Evolutionary conservation across 2,113 vertebrate genomes (phyloP).

Genomic region (Phainopepla nitens): DNA sequence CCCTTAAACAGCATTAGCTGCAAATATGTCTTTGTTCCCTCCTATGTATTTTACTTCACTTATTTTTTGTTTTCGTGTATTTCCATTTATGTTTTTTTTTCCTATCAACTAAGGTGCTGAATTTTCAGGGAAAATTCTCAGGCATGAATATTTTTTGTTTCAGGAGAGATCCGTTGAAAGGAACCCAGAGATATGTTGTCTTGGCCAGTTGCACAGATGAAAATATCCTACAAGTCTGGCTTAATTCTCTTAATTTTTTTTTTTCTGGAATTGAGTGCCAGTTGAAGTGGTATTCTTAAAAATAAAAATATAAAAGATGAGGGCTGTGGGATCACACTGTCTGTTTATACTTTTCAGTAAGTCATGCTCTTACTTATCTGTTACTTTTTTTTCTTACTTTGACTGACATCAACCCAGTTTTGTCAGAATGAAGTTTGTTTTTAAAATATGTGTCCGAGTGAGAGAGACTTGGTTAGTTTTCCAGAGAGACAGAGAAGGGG

Average conservation of each 20-base stretch:
- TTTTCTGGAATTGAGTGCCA: not conserved
- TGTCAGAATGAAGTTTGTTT: not conserved
- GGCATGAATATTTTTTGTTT: not conserved
- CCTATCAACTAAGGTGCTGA: not conserved
- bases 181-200: fast-evolving
- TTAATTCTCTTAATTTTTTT: not conserved
- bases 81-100: not conserved
- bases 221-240: not conserved
- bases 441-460: not conserved
- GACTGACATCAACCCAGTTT: not conserved
- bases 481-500: not conserved
- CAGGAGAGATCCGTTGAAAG: not conserved
- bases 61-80: not conserved
- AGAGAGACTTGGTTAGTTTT: not conserved
- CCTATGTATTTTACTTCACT: not conserved
- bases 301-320: not conserved
- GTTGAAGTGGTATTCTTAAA: not conserved
- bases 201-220: not conserved
- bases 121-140: not conserved
- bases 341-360: not conserved
- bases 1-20: not conserved
- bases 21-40: not conserved
- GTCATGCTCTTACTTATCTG: not conserved
- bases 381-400: not conserved
- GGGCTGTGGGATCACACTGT: not conserved